Evolutionary conservation across 37 sponge, comb jelly and placozoan species (phyloP).

Genomic region (Chondrilla cf. caribensis): DNA sequence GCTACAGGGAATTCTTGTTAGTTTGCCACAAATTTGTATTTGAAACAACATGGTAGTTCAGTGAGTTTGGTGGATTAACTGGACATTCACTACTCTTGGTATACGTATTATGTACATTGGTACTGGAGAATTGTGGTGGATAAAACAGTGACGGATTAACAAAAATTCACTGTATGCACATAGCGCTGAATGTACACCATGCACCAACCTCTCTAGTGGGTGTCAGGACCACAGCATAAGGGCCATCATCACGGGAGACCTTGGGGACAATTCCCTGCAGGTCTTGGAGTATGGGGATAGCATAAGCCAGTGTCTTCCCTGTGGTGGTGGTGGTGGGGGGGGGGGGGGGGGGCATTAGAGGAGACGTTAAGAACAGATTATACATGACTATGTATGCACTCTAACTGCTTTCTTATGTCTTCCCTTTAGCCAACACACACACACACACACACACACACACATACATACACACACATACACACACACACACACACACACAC

Average conservation of each 20-base stretch:
- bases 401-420: too few species aligned
- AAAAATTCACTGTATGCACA: too few species aligned
- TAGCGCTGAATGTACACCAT: too few species aligned
- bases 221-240: constrained; percentile 66
- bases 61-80: too few species aligned
- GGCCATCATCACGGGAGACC: constrained; percentile 18
- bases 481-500: neutral
- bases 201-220: constrained; percentile 96
- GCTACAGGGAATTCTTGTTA: too few species aligned
- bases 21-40: too few species aligned
- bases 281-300: constrained; percentile 84
- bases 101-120: too few species aligned
- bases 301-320: constrained; percentile 98
- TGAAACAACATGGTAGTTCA: too few species aligned
- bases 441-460: neutral
- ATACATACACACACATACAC: neutral
- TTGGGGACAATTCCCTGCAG: constrained; percentile 19
- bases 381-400: neutral
- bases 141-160: too few species aligned
- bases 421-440: neutral
- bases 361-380: neutral
- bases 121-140: too few species aligned
- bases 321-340: neutral
- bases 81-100: too few species aligned
- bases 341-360: too few species aligned